Base-by-base conservation (phyloP, 2,113 vertebrate species). In the Oreochromis aureus region DNA sequence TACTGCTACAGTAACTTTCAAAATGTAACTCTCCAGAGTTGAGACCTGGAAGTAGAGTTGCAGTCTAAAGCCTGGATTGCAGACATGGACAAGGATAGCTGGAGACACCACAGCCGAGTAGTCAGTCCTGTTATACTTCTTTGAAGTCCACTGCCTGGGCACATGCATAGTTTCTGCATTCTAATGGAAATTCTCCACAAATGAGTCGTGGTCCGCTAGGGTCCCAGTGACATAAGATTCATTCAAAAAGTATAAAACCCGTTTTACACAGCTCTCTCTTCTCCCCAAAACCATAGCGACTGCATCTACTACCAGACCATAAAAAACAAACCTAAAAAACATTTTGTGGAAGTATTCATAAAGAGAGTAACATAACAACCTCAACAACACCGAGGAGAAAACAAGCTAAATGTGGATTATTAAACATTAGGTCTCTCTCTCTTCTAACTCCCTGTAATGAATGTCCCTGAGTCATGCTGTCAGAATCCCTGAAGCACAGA, bases 131-230 rank as follows among this genome's bases (percentile, higher is more conserved):
- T 39, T 66, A 66, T 18, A 66, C 59, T 63, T 63, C 59, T 63
- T 1, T n/a, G 59, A 63, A 63, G 59, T 63, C 59, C 30, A 63
- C 59, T 34, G 0, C 16, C 16, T 0, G 9, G 59, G 2, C 6
- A 36, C 32, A 39, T 39, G 32, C 3, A 66, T 39, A 66, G 32
- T 3, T 66, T 66, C 61, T 66, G 18, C 32, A 66, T 66, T 66
- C 61, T 66, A n/a, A 66, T 66, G 32, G 39, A 66, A 66, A 66
- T 66, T 66, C 19, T 66, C 61, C 32, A 66, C 61, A 66, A 66
- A 36, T 66, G 32, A 66, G 10, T 39, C 61, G 7, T n/a, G 32
- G 61, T 66, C 32, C 18, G 0, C 61, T 30, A 19, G 58, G 2
- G 58, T 61, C 59, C 30, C 10, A 66, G 61, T 66, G 61, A 5